Evolutionary conservation across 1,140 invertebrate species (phyloP).

Genomic region (Drosophila insularis): DNA sequence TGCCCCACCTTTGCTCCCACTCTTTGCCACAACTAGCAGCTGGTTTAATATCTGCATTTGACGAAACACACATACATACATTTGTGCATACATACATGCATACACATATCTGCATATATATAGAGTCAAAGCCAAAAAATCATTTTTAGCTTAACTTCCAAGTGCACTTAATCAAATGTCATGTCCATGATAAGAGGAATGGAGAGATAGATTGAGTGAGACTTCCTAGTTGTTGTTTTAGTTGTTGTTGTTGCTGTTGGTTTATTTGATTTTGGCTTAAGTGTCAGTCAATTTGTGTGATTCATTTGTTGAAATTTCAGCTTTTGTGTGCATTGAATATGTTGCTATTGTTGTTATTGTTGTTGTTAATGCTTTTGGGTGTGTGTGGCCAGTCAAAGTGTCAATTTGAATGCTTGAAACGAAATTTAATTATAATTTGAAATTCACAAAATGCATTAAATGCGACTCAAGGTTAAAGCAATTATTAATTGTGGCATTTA

Average conservation of each 20-base stretch:
- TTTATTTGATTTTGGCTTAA: slow-evolving; percentile 54
- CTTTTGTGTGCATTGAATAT: no score
- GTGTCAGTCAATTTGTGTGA: slow-evolving; percentile 55
- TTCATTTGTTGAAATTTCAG: slow-evolving; percentile 22
- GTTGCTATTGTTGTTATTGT: not conserved
- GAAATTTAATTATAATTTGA: slow-evolving; percentile 49
- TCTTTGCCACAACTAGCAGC: slow-evolving; percentile 51
- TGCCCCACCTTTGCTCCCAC: slow-evolving; percentile 33
- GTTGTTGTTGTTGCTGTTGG: slow-evolving; percentile 30
- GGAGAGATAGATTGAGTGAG: not conserved
- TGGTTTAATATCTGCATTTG: slow-evolving; percentile 30
- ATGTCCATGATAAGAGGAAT: slow-evolving; percentile 5
- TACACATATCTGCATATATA: not conserved
- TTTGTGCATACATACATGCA: slow-evolving; percentile 10
- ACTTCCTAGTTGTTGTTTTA: slow-evolving; percentile 20
- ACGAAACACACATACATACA: slow-evolving; percentile 6
- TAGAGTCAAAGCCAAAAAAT: slow-evolving; percentile 28
- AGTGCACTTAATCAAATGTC: slow-evolving; percentile 61
- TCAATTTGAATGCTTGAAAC: slow-evolving; percentile 41
- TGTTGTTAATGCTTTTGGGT: not conserved
- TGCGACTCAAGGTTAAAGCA: slow-evolving; percentile 18
- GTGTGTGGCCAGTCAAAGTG: slow-evolving; percentile 42
- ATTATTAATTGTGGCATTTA: slow-evolving; percentile 28
- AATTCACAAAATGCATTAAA: slow-evolving; percentile 31
- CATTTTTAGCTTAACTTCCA: slow-evolving; percentile 48